Conservation (phyloP, 2,113 vertebrate species). For the Lycaon pictus region DNA sequence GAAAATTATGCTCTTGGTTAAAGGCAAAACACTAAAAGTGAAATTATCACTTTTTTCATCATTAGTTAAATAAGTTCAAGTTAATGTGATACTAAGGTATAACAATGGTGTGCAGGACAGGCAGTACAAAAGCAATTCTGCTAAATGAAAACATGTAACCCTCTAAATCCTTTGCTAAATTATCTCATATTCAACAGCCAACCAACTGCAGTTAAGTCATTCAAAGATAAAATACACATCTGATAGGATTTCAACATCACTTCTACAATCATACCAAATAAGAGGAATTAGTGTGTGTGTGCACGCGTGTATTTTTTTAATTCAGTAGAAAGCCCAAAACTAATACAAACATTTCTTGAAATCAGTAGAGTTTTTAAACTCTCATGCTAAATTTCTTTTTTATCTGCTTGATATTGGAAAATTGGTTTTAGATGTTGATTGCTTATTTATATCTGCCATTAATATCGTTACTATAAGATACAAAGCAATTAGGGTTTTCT, state of each 20-base stretch:
- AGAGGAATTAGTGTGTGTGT: background rate
- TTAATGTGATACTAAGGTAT: background rate
- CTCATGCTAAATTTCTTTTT: background rate
- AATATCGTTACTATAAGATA: background rate
- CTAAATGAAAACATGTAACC: background rate
- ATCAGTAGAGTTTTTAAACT: background rate
- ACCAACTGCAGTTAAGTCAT: background rate
- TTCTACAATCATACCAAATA: background rate
- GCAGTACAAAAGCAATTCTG: background rate
- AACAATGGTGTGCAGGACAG: background rate
- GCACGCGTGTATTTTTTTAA: background rate
- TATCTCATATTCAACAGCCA: background rate
- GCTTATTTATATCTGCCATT: background rate
- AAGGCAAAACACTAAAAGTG: background rate
- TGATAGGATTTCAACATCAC: background rate
- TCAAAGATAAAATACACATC: background rate
- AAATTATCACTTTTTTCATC: background rate
- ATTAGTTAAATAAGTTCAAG: background rate
- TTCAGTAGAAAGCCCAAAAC: too few species aligned
- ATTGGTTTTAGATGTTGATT: background rate
- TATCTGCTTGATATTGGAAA: background rate
- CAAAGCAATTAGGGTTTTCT: background rate
- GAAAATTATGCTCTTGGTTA: conserved; percentile 4
- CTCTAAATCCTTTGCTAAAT: background rate
- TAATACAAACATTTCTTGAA: background rate